Evolutionary conservation across 2,797 vertebrate species (phyloP), one percentile per base, ranked within the genome.

Genomic region (Ctenopoma kingsleyae): DNA sequence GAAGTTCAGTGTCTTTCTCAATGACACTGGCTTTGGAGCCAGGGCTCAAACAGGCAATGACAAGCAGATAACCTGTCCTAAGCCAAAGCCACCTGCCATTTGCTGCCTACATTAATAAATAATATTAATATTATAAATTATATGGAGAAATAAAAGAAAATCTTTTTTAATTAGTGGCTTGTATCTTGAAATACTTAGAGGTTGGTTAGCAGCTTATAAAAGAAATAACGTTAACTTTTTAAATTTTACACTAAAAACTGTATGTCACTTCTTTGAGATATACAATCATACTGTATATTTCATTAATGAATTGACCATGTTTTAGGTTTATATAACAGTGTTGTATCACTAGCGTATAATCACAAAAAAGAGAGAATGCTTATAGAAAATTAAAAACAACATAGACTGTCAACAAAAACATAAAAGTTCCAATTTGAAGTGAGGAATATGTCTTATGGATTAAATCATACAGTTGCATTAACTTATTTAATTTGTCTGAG

Each of bases 261-360:
- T 40, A 3, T 41, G 8, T 17, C 10, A 10, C 11, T 10, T 12
- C 15, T 8, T 10, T 17, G 6, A 54, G 10, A 4, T 40, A 35
- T 16, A 25, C 20, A 32, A 52, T 13, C 7, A 62, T 5, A 20
- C 3, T 25, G 7, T 44, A 5, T 20, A 20, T 60, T 38, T 19
- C 16, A 49, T 20, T 36, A 9, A 66, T 8, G 36, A 17, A 35
- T 6, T 57, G 11, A 23, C 6, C 16, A 15, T 16, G 6, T 25
- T 66, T 66, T 8, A 47, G 44, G 15, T 10, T 9, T 9, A 55
- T 11, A 50, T 25, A 46, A 32, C 25, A 56, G 11, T 44, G 6
- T 11, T 30, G n/a, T 40, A 30, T 71, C 52, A 63, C 60, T 44
- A 20, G 20, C 19, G 43, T 15, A 62, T 11, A 61, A 41, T 36